Evolutionary conservation across 2,113 vertebrate species (phyloP).

Genomic region (Copsychus sechellarum): DNA sequence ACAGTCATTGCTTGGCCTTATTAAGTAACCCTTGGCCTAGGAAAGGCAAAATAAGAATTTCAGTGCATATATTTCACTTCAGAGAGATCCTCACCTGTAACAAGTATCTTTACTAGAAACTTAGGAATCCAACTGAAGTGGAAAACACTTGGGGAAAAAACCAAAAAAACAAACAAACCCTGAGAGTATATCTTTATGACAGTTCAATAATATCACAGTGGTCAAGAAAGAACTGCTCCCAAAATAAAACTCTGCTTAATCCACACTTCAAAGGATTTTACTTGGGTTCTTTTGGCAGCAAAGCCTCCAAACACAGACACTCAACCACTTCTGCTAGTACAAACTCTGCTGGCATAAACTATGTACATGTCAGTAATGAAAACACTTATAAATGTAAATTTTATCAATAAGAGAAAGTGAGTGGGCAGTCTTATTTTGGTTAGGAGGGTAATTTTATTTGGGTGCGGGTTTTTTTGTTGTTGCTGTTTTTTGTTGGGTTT

Average conservation of each 20-base stretch:
- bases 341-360: neutral
- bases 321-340: neutral
- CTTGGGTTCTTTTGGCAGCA: neutral
- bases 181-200: neutral
- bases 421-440: neutral
- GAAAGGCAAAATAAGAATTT: neutral
- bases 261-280: neutral
- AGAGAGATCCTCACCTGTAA: neutral
- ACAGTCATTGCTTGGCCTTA: neutral
- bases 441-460: neutral
- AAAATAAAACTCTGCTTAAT: neutral
- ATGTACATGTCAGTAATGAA: neutral
- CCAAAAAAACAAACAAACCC: neutral
- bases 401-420: neutral
- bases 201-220: neutral
- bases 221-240: neutral
- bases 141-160: neutral
- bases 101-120: neutral
- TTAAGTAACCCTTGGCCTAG: neutral
- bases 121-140: neutral
- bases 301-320: neutral
- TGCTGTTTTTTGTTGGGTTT: neutral
- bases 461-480: rapidly evolving
- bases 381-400: neutral
- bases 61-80: neutral